phyloP scores from a whole-genome alignment of 2,113 vertebrate species.

The Lamprotornis superbus region DNA sequence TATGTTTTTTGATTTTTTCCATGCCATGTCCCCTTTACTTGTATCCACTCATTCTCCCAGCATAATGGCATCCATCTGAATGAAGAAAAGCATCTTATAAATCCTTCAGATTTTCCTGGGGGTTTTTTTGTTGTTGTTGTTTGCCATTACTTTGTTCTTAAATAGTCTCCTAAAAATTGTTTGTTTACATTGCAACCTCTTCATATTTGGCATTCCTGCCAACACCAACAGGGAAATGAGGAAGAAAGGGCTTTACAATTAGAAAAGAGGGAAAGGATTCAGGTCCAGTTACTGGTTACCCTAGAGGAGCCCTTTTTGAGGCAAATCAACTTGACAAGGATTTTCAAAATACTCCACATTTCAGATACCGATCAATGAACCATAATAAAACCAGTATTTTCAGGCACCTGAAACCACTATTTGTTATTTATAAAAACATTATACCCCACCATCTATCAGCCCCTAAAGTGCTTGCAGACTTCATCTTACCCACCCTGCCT shows the following conservation, averaged over 20 bases:
- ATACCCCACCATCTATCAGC: background rate
- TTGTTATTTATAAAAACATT: background rate
- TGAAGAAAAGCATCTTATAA: background rate
- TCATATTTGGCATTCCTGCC: background rate
- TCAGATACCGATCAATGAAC: background rate
- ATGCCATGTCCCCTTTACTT: background rate
- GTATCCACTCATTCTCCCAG: background rate
- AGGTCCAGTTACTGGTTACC: background rate
- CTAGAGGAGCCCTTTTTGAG: background rate
- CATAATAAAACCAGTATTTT: background rate
- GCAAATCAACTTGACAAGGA: background rate
- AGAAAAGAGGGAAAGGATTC: background rate
- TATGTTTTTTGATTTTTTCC: background rate
- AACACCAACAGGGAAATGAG: background rate
- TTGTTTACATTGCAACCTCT: background rate
- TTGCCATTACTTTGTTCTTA: background rate
- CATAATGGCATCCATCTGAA: background rate
- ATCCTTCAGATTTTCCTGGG: background rate
- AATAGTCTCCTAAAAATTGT: background rate
- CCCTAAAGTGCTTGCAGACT: background rate
- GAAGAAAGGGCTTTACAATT: background rate
- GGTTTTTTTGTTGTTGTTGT: background rate
- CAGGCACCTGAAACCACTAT: background rate
- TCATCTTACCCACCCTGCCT: background rate
- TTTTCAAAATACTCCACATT: background rate